Conservation (phyloP, 1,140 invertebrate species). For the Papilio aristodemus region DNA sequence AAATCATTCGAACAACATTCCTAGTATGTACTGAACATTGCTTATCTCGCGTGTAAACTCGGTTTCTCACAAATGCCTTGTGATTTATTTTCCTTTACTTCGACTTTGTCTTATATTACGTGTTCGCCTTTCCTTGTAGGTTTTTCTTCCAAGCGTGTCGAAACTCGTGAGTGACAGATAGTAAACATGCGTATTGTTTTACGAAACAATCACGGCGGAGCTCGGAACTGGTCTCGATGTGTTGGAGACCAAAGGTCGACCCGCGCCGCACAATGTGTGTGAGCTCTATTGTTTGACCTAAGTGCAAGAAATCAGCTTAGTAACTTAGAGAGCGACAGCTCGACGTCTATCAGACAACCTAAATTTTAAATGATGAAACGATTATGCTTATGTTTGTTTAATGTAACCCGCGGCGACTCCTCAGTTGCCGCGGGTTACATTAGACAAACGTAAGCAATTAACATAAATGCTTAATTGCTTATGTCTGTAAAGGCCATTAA, state of each 20-base stretch:
- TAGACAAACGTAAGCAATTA: no score
- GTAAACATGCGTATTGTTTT: neutral
- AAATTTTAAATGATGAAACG: no score
- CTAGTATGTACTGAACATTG: neutral
- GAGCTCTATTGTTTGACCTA: neutral
- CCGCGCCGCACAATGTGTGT: no score
- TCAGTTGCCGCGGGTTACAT: neutral
- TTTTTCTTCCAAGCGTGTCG: neutral
- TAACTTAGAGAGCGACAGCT: no score
- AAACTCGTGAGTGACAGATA: neutral
- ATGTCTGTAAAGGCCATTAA: constrained; percentile 1
- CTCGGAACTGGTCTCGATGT: neutral
- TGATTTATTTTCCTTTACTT: neutral
- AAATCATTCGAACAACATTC: neutral
- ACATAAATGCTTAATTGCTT: neutral
- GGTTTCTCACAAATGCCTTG: neutral
- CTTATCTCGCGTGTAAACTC: neutral
- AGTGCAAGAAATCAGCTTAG: neutral
- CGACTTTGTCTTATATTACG: neutral
- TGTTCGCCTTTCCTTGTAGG: neutral
- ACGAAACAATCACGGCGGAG: neutral
- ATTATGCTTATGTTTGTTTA: no score
- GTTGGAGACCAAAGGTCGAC: neutral
- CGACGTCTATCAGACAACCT: no score
- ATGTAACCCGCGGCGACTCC: neutral